phyloP scores from a whole-genome alignment of 2,797 vertebrate species.

The Sebastolobus alascanus region DNA sequence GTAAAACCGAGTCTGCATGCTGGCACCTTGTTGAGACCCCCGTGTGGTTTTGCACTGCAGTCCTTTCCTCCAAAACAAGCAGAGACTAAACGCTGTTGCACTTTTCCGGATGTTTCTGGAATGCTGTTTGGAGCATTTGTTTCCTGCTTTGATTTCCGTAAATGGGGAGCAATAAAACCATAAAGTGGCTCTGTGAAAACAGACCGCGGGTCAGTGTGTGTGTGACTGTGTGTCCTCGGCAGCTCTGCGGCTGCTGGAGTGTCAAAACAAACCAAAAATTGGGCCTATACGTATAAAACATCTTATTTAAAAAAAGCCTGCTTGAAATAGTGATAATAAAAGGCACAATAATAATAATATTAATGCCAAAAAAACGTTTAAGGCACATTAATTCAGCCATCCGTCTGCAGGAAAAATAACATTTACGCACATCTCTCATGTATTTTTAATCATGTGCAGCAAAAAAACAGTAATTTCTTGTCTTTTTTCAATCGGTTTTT shows the following conservation, averaged over 20 bases:
- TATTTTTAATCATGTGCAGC: neutral
- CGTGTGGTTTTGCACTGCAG: conserved; percentile 5
- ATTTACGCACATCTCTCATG: neutral
- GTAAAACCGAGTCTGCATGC: conserved; percentile 11
- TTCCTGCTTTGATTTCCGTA: conserved; percentile 85
- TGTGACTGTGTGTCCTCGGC: conserved; percentile 33
- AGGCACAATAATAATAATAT: neutral
- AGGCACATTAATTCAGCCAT: neutral
- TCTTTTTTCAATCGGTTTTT: neutral
- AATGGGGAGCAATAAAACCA: conserved; percentile 82
- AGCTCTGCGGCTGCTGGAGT: conserved; percentile 42
- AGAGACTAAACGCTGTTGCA: conserved; percentile 41
- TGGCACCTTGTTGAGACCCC: conserved; percentile 2
- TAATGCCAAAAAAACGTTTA: neutral
- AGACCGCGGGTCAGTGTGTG: conserved; percentile 26
- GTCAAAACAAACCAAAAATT: conserved; percentile 41
- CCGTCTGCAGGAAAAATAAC: neutral
- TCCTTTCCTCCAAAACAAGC: conserved; percentile 43
- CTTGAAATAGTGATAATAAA: neutral
- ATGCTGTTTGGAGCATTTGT: conserved; percentile 79
- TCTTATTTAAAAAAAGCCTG: too few relatives aligned
- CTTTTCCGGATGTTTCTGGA: conserved; percentile 80
- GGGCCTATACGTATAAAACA: neutral
- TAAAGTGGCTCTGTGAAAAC: conserved; percentile 79
- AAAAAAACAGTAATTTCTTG: neutral